Evolutionary conservation across 1,140 invertebrate species (phyloP), one percentile per base, ranked within the genome.

Genomic region (Drosophila nigromelanica): DNA sequence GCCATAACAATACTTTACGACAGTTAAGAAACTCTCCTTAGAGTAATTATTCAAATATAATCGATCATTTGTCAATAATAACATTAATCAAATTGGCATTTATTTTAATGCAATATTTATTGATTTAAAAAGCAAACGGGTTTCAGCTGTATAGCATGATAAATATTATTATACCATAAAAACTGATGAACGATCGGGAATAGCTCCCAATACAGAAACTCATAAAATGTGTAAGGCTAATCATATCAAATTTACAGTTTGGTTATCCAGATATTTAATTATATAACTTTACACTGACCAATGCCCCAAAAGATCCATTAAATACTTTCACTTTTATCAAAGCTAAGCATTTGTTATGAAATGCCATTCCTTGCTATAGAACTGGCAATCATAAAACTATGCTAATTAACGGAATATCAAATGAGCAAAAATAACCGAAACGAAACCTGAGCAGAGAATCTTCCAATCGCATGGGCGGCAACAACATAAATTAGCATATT

Each of bases 401-500:
- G 71, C 42, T 73, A 73, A 76, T 74, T 48, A 15, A 51, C 55
- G 24, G 63, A 58, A 55, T 58, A 33, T 68, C 37, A 50, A 73
- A 68, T 69, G 43, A 73, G 71, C 43, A 47, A 48, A 59, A 70
- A 5, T 37, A 33, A 14, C 11, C 30, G 1, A 68, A 76, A 77
- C 59, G 74, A 73, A 73, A 73, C 70, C 52, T 62, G 48, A 73
- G 30, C 24, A 30, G 47, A 48, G 61, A 68, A 73, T 43, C 4
- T 18, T 42, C n/a, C 11, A 56, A 56, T 54, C 47, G 33, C 33
- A 67, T 67, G 55, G 63, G 55, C 54, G 55, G 55, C 45, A 66
- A 54, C 40, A 66, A 71, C 73, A 66, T 64, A 62, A 78, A 78
- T 78, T 78, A 78, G 48, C 76, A 78, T 78, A 78, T 78, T 78